Evolutionary conservation across 2,888 invertebrate species (phyloP), one percentile per base, ranked within the genome.

Genomic region (Polyommatus icarus): DNA sequence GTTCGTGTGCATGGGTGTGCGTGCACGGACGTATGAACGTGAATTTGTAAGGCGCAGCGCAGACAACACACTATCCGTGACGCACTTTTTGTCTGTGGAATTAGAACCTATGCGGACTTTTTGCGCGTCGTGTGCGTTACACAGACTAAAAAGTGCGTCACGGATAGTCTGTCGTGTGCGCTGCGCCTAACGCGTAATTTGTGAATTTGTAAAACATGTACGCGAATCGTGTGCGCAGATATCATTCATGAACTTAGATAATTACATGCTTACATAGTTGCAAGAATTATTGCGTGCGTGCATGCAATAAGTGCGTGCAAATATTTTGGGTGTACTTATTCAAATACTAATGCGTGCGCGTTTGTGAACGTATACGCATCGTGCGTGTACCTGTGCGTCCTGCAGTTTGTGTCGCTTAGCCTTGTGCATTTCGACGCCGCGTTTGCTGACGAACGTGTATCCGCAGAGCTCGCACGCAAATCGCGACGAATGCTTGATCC

Each of bases 401-500:
- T 72, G 32, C 36, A 57, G 71, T 20, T 54, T 54, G 50, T 77
- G 77, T n/a, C 77, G 54, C 40, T 77, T 77, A 36, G 71, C 54
- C 82, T 81, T 83, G 76, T 85, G 85, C 77, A 84, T 78, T 71
- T 78, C 78, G 7, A 85, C 79, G 8, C 85, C 85, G 76, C 84
- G 84, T 59, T 80, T 80, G 73, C 84, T 84, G 10, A 85, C 81
- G 79, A 84, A 85, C 0, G 84, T 83, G 71, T 83, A 79, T 0
- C 85, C 85, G 78, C 85, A 85, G 32, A 84, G 77, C 15, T 79
- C 80, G 61, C 85, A 85, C 8, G 84, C 83, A 79, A 81, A 82
- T 76, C 83, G 83, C 40, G 85, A 83, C 0, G 84, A 84, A 40
- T 85, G 85, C 76, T 84, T 84, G 24, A 84, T 83, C 0, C 85